Evolutionary conservation across 1,140 invertebrate species (phyloP), one percentile per base, ranked within the genome.

Genomic region (Teleogryllus occipitalis): DNA sequence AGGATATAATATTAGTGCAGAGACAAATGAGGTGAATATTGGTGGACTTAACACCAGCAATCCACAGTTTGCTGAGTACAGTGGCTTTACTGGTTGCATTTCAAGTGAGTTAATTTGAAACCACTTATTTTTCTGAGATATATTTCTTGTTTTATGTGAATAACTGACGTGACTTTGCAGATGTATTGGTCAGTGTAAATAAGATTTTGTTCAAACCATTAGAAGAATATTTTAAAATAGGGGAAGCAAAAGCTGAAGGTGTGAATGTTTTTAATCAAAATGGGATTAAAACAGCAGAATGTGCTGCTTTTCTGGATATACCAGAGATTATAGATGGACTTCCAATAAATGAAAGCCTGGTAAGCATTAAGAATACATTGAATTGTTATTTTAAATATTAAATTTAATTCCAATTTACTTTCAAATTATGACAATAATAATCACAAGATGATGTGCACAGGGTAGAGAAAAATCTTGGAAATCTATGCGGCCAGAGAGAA

Each of bases 191-290:
- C 81, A 91, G 93, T 85, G 91, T 96, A 79, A 95, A 95, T 83
- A 90, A 91, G 79, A 89, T 92, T 54, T 88, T 90, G 77, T 95
- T 95, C 93, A 94, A 94, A 83, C 94, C 94, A 7, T 85, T 96
- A 74, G 94, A 95, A 85, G 94, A 96, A 84, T 96, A 96, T 84
- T 95, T 96, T 94, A 86, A 95, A 8, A 95, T 94, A 84, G 94
- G 92, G 5, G 93, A 93, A 82, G 92, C 91, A 49, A 93, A 92
- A 75, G 90, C 92, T 76, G 93, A 95, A 83, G 93, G 93, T 75
- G 93, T 95, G 21, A 91, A 93, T 80, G 93, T 94, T 7, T 93
- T 93, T 18, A 94, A 94, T 85, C 91, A 93, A 2, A 92, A 93
- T 80, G 94, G 94, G n/a, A 92, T 96, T 2, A 87, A 94, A 82